Conservation (phyloP, 2,888 invertebrate species). For the Conomelus anceps region DNA sequence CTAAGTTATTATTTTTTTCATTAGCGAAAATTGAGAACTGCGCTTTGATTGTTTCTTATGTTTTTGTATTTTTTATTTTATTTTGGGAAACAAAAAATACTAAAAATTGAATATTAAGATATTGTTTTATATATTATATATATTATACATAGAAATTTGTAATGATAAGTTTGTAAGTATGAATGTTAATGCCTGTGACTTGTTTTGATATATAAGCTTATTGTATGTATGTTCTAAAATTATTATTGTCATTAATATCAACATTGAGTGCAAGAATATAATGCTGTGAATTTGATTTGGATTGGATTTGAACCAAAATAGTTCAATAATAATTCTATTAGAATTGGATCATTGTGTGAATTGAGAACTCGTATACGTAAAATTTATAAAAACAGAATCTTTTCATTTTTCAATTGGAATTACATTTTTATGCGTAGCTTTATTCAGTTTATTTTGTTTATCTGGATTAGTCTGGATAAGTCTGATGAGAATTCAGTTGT, state of each 20-base stretch:
- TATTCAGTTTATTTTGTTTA: neutral
- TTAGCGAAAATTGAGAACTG: neutral
- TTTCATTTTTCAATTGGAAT: neutral
- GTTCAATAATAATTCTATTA: neutral
- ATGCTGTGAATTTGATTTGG: neutral
- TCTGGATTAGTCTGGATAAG: neutral
- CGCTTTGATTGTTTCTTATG: neutral
- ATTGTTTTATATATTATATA: neutral
- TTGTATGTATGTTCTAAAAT: neutral
- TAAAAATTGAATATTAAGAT: neutral
- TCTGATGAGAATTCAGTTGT: neutral
- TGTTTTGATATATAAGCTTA: neutral
- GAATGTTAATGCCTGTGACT: neutral
- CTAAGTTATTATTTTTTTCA: neutral
- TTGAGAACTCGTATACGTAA: neutral
- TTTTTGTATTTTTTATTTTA: neutral
- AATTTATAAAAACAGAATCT: neutral
- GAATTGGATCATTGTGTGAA: neutral
- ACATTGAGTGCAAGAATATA: neutral
- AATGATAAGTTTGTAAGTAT: neutral
- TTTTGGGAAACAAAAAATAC: neutral
- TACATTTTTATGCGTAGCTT: neutral
- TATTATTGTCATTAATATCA: neutral
- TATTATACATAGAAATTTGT: neutral
- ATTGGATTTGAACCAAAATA: neutral